Evolutionary conservation across 2,797 vertebrate genomes (phyloP), one percentile per base, ranked within the genome.

Genomic region (Tangara arthus): DNA sequence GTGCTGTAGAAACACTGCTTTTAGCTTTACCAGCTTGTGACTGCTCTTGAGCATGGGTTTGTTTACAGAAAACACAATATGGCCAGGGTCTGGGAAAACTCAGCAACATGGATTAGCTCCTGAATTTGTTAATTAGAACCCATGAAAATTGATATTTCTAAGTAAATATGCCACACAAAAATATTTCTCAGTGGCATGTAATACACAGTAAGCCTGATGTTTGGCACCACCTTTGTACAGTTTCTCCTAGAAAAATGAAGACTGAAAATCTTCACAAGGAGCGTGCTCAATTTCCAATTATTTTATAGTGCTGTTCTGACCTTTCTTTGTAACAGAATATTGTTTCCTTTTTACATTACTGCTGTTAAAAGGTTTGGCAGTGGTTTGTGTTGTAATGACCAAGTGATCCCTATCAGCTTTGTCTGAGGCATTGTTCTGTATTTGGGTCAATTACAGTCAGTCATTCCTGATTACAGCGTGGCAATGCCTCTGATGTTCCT

Each of bases 51-150:
- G 81, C 89, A 85, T 53, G 77, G 79, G 68, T 93, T 89, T 93
- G 79, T 95, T 96, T 89, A 82, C 71, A 50, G 84, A 87, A 93
- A 96, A 94, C 78, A 93, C 84, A 94, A 88, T 88, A 81, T 91
- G 93, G 82, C n/a, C 70, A 34, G 46, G 23, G 46, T 22, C 47
- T 14, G 56, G 64, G 71, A 39, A 89, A 84, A 75, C 26, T 50
- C 28, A 64, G 60, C 2, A 5, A 50, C 41, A 10, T 46, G n/a
- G 26, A 68, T 32, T 23, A 63, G 47, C 9, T 82, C 75, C 70
- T 73, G 63, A 28, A 56, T 90, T 70, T 76, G 49, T 86, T 81
- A 39, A 59, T 72, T 41, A 44, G 12, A 95, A 63, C 21, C 34
- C 26, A 34, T 41, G 30, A 78, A 79, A 57, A 59, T 12, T 73